These are phyloP conservation scores for Sphenodon punctatus DNA, from an alignment of 2,797 vertebrate genomes.

Conservation along the genomic window DNA sequence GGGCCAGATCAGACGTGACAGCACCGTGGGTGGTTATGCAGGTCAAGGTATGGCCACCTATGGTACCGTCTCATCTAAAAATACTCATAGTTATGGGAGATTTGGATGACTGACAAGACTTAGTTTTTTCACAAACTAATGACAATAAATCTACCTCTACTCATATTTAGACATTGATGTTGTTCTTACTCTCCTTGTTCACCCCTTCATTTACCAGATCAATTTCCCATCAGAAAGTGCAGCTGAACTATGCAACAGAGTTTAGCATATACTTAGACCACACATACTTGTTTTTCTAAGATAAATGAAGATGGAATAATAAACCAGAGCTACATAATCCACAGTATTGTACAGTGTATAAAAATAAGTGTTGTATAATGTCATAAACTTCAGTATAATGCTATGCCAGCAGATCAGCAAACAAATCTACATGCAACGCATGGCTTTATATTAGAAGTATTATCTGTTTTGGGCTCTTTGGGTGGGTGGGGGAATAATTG, in stretches of 20 bases:
- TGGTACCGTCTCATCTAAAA: too few species aligned
- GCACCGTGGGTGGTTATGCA: too few species aligned
- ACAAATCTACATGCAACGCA: not conserved
- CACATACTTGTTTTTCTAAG: constrained; percentile 33
- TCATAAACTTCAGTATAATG: not conserved
- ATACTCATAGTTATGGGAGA: too few species aligned
- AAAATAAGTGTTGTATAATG: too few species aligned
- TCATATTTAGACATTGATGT: not conserved
- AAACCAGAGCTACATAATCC: constrained; percentile 5
- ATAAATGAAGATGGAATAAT: constrained; percentile 1
- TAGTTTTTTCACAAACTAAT: not conserved
- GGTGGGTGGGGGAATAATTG: too few species aligned
- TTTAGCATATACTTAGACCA: constrained; percentile 15
- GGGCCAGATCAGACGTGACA: too few species aligned
- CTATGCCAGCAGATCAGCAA: not conserved
- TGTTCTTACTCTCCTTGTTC: constrained; percentile 21
- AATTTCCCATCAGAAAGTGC: constrained; percentile 12
- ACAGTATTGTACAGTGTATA: not conserved
- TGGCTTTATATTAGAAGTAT: not conserved
- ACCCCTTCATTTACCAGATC: not conserved
- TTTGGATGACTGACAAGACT: not conserved
- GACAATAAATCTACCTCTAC: not conserved
- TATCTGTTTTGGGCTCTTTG: too few species aligned
- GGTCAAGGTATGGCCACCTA: too few species aligned
- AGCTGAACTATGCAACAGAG: not conserved